These are phyloP conservation scores for Selenia dentaria DNA, from an alignment of 2,888 invertebrate species.

Conservation along the genomic window DNA sequence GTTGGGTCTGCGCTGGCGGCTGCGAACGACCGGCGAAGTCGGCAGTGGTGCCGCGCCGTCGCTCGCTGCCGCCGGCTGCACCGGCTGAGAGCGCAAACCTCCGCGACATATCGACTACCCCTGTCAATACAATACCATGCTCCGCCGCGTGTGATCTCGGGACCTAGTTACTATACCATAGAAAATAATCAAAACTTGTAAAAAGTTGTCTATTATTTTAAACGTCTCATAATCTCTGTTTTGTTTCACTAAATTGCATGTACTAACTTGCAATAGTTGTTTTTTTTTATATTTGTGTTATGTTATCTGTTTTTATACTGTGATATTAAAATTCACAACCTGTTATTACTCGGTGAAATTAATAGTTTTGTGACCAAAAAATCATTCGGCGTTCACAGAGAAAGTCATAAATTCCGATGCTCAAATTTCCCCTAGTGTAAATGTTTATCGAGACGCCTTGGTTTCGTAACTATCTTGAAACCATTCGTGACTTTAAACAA, in stretches of 20 bases:
- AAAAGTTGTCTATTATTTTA: constrained; percentile 62
- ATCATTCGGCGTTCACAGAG: constrained; percentile 48
- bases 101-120: constrained; percentile 55
- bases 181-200: constrained; percentile 61
- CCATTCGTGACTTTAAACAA: constrained; percentile 41
- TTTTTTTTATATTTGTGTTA: neutral
- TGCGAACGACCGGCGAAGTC: constrained; percentile 37
- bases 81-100: constrained; percentile 23
- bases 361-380: constrained; percentile 44
- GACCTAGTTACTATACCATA: constrained; percentile 60
- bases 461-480: constrained; percentile 54
- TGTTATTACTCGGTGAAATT: constrained; percentile 37
- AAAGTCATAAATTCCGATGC: constrained; percentile 60
- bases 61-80: constrained; percentile 64
- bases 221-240: constrained; percentile 38
- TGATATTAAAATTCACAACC: constrained; percentile 20
- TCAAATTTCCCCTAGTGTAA: constrained; percentile 52
- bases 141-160: constrained; percentile 60
- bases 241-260: constrained; percentile 10
- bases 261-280: too few relatives aligned
- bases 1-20: constrained; percentile 41
- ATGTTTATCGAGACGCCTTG: constrained; percentile 50
- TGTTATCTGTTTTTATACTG: constrained; percentile 7
- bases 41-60: constrained; percentile 73
- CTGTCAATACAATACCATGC: constrained; percentile 64